Conservation (phyloP, 2,113 vertebrate genomes). For the Anthoscopus minutus region DNA sequence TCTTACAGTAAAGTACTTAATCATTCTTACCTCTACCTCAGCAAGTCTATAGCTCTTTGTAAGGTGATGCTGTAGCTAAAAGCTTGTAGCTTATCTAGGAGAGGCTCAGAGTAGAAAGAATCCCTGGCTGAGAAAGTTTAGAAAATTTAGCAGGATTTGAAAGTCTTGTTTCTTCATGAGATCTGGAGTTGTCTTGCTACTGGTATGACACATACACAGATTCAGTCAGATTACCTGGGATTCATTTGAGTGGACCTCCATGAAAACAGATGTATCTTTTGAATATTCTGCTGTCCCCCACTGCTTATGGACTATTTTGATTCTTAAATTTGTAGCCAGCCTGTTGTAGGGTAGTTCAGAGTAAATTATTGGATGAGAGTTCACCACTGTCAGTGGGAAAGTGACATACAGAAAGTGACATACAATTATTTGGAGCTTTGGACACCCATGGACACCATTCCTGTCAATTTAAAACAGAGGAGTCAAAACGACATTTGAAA, state of each 20-base stretch:
- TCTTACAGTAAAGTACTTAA: neutral
- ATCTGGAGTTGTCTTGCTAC: neutral
- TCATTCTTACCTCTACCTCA: neutral
- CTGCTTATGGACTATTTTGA: neutral
- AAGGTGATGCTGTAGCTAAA: neutral
- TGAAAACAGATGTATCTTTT: neutral
- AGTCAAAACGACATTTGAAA: neutral
- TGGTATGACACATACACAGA: neutral
- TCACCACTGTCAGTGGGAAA: neutral
- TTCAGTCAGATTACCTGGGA: neutral
- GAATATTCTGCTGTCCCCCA: neutral
- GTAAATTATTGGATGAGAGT: neutral
- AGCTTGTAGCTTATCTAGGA: neutral
- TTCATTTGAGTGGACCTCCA: neutral
- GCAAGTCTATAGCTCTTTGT: neutral
- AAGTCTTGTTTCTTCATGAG: neutral
- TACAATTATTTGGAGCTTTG: neutral
- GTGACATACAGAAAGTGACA: neutral
- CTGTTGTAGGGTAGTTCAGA: neutral
- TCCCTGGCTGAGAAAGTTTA: neutral
- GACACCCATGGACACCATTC: neutral
- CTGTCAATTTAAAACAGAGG: neutral
- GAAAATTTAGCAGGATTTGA: neutral
- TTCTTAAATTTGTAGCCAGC: neutral
- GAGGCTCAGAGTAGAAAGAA: neutral